Evolutionary conservation across 1,140 invertebrate species (phyloP).

Genomic region (Cyclina sinensis): DNA sequence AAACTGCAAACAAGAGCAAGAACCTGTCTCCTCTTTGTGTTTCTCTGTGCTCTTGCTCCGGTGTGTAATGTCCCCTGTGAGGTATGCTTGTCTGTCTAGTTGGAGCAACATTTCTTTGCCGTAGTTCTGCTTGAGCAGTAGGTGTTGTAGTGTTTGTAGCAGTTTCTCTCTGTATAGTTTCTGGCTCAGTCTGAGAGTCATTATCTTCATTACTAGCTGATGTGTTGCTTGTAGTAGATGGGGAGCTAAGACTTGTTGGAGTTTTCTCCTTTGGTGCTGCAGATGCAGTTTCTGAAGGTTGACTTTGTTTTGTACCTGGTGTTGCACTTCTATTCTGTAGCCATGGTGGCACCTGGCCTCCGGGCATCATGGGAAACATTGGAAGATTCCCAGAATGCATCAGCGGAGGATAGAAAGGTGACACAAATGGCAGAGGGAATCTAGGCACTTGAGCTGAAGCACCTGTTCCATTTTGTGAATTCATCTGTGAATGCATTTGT

Average conservation of each 20-base stretch:
- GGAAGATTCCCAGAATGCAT: neutral
- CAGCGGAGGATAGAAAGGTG: conserved; percentile 55
- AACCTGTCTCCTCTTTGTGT: conserved; percentile 1
- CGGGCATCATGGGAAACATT: conserved; percentile 44
- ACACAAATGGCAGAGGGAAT: conserved; percentile 65
- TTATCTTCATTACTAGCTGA: neutral
- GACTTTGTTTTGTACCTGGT: conserved; percentile 19
- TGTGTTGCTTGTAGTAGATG: neutral
- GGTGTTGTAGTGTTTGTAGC: neutral
- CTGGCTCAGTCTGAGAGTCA: neutral
- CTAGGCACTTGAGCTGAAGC: conserved; percentile 40
- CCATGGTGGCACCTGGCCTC: conserved; percentile 38
- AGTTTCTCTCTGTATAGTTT: neutral
- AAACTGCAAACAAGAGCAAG: conserved; percentile 24
- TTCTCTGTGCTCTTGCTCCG: neutral
- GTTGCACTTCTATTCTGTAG: conserved; percentile 25
- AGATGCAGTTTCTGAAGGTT: neutral
- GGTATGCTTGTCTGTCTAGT: neutral
- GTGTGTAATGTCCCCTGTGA: neutral
- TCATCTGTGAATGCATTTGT: neutral
- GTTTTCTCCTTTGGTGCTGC: neutral
- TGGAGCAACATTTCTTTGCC: conserved; percentile 6
- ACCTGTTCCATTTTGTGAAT: neutral
- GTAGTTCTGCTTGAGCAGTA: conserved; percentile 6
- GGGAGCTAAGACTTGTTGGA: neutral